phyloP scores from a whole-genome alignment of 2,113 vertebrate genomes.

The Glaucidium brasilianum region DNA sequence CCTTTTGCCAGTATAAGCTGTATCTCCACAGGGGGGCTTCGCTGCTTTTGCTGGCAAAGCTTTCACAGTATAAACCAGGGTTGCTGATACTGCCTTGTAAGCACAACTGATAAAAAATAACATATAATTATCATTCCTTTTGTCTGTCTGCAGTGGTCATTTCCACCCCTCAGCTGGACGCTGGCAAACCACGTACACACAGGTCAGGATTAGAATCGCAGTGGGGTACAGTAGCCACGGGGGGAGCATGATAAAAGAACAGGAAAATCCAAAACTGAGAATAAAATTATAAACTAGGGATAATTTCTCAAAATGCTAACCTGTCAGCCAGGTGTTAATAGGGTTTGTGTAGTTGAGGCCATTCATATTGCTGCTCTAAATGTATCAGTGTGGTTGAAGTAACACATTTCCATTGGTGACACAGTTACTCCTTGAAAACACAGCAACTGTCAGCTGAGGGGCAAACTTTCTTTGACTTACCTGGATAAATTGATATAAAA shows the following conservation, averaged over 20 bases:
- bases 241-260: background rate
- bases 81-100: constrained; percentile 43
- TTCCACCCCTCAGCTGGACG: background rate
- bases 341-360: background rate
- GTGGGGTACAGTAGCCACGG: accelerated
- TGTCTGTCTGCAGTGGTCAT: background rate
- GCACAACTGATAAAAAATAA: constrained; percentile 47
- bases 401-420: background rate
- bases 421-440: background rate
- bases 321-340: background rate
- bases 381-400: background rate
- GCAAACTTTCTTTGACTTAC: background rate
- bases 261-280: background rate
- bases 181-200: background rate
- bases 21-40: background rate
- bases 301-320: background rate
- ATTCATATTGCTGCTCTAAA: background rate
- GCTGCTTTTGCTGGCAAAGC: constrained; percentile 48
- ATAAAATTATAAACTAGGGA: background rate
- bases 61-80: background rate
- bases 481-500: background rate
- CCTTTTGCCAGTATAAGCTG: constrained; percentile 43
- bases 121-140: background rate
- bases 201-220: background rate
- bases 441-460: background rate